phyloP scores from a whole-genome alignment of 92 coral and sea anemone genomes.

The Umimayanthus chanpuru region DNA sequence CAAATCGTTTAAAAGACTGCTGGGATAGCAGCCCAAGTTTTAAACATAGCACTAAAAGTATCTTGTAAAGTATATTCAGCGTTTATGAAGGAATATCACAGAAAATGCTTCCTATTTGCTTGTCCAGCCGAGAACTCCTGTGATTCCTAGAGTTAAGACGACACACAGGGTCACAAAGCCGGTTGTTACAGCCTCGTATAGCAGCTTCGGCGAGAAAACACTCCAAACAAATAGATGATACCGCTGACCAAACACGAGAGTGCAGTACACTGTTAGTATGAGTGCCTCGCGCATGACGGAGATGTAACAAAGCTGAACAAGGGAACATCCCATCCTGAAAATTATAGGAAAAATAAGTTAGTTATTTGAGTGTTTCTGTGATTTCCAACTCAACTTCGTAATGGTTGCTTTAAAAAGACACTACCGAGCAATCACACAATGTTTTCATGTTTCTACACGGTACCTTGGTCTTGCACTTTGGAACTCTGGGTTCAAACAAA shows the following conservation, averaged over 20 bases:
- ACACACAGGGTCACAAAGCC: slow-evolving; percentile 45
- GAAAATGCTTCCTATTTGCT: background rate
- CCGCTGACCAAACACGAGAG: slow-evolving; percentile 87
- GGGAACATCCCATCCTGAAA: slow-evolving; percentile 59
- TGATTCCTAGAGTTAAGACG: background rate
- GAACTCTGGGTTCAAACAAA: too few species aligned
- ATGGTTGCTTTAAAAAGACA: too few species aligned
- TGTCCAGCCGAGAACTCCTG: slow-evolving; percentile 15
- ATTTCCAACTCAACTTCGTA: too few species aligned
- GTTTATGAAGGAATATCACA: too few species aligned
- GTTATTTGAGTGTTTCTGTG: background rate
- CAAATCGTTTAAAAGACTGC: too few species aligned
- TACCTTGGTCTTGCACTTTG: too few species aligned
- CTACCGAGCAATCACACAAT: too few species aligned
- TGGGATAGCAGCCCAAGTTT: too few species aligned
- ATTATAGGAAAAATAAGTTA: background rate
- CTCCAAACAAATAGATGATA: slow-evolving; percentile 99
- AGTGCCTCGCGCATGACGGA: slow-evolving; percentile 69
- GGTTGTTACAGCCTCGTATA: slow-evolving; percentile 76
- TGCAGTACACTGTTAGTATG: slow-evolving; percentile 79
- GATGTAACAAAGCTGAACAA: slow-evolving; percentile 73
- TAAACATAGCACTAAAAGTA: too few species aligned
- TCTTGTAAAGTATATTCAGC: too few species aligned
- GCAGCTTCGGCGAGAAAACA: slow-evolving; percentile 95
- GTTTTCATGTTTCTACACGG: too few species aligned